Evolutionary conservation across 2,797 vertebrate species (phyloP).

Genomic region (Poeciliopsis presidionis): DNA sequence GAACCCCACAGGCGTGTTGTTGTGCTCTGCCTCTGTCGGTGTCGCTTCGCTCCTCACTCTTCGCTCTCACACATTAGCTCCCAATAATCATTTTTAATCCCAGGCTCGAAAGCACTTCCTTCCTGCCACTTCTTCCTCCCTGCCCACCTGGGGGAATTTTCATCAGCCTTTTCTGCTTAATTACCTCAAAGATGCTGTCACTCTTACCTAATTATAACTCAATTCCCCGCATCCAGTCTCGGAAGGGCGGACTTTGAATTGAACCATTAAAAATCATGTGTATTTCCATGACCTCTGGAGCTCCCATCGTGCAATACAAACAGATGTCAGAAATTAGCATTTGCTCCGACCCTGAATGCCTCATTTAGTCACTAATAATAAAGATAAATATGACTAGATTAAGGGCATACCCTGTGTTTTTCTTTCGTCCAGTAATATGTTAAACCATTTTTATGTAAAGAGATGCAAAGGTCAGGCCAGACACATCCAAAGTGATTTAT

Average conservation of each 20-base stretch:
- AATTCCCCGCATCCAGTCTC: constrained; percentile 53
- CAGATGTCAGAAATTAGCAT: constrained; percentile 53
- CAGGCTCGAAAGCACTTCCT: constrained; percentile 53
- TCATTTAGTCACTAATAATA: constrained; percentile 42
- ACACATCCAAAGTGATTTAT: neutral
- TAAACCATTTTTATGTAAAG: neutral
- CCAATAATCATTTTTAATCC: constrained; percentile 75
- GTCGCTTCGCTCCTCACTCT: constrained; percentile 28
- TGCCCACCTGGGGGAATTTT: constrained; percentile 72
- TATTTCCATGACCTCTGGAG: constrained; percentile 47
- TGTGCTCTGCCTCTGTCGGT: constrained; percentile 23
- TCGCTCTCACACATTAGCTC: constrained; percentile 44
- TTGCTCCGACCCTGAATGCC: constrained; percentile 29
- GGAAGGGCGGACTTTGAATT: constrained; percentile 56
- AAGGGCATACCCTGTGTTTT: neutral
- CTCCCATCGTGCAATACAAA: constrained; percentile 42
- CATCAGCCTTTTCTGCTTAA: constrained; percentile 73
- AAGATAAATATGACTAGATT: constrained; percentile 30
- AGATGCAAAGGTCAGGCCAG: neutral
- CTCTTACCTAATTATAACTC: constrained; percentile 76
- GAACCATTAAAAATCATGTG: constrained; percentile 66
- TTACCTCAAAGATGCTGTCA: constrained; percentile 80
- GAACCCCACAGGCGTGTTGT: constrained; percentile 23
- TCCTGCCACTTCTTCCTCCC: constrained; percentile 35
- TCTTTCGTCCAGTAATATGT: neutral